Percentiles rank a stretch among this genome's conserved stretches.
phyloP scores from a whole-genome alignment of 2,888 invertebrate genomes.

The Philereme transversata region DNA sequence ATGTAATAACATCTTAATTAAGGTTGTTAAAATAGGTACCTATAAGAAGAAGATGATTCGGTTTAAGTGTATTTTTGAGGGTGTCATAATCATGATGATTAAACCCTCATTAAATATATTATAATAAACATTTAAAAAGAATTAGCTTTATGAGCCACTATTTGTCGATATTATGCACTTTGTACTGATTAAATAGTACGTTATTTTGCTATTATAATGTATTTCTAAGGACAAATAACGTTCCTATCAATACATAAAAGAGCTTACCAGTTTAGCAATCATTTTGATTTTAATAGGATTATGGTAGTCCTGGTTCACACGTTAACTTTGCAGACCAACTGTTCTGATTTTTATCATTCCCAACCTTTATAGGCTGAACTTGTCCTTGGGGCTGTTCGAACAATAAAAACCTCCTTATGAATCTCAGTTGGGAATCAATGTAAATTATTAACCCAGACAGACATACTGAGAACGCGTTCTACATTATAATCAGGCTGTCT shows the following conservation, averaged over 20 bases:
- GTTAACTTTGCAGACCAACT: slow-evolving; percentile 55
- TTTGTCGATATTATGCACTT: too few relatives aligned
- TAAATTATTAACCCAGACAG: slow-evolving; percentile 73
- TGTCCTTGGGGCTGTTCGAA: slow-evolving; percentile 71
- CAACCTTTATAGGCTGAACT: slow-evolving; percentile 65
- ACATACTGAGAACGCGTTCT: slow-evolving; percentile 62
- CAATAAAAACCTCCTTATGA: slow-evolving; percentile 70
- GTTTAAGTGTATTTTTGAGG: too few relatives aligned
- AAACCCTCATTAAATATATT: too few relatives aligned
- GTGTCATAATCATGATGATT: too few relatives aligned
- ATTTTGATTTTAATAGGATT: slow-evolving; percentile 47
- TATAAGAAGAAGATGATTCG: too few relatives aligned
- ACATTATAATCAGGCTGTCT: slow-evolving; percentile 73
- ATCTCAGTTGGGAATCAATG: slow-evolving; percentile 71
- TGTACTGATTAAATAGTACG: too few relatives aligned
- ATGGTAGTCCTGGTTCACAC: slow-evolving; percentile 44
- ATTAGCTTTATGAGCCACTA: too few relatives aligned
- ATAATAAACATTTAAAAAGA: too few relatives aligned
- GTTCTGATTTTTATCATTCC: slow-evolving; percentile 57
- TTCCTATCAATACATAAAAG: background rate
- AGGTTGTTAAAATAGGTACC: too few relatives aligned
- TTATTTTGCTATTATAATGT: too few relatives aligned
- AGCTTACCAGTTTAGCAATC: slow-evolving; percentile 75
- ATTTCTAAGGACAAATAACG: too few relatives aligned
- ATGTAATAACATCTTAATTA: too few relatives aligned